phyloP scores from a whole-genome alignment of 2,797 vertebrate species.

The Natrix natrix region DNA sequence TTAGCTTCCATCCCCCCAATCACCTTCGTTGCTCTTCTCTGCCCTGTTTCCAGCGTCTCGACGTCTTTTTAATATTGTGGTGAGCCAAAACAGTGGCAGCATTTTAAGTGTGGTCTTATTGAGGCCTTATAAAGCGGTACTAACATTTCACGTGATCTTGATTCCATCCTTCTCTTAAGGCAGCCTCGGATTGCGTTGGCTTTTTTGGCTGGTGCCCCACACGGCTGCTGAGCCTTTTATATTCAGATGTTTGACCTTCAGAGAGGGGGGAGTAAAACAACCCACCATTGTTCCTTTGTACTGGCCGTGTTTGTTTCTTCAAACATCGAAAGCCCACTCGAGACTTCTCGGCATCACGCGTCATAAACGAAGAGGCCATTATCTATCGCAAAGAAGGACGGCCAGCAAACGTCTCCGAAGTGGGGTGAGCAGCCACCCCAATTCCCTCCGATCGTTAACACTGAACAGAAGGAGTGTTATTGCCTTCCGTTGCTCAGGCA shows the following conservation, averaged over 20 bases:
- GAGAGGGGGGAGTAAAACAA: rapidly evolving
- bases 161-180: not conserved
- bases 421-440: not conserved
- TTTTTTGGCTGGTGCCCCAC: not conserved
- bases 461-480: not conserved
- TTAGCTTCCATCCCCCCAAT: not conserved
- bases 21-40: not conserved
- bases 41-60: not conserved
- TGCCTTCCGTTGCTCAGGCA: not conserved
- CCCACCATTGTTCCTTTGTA: not conserved
- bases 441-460: not conserved
- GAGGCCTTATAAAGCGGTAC: not conserved
- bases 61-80: not conserved
- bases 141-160: not conserved
- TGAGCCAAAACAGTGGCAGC: not conserved
- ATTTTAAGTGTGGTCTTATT: not conserved
- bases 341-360: not conserved
- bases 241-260: not conserved
- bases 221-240: not conserved
- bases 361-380: not conserved
- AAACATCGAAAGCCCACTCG: not conserved
- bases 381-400: not conserved
- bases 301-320: not conserved
- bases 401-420: not conserved
- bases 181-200: not conserved